These are phyloP conservation scores for Craterocephalus amniculus DNA, from an alignment of 2,797 vertebrate genomes.

Conservation along the genomic window DNA sequence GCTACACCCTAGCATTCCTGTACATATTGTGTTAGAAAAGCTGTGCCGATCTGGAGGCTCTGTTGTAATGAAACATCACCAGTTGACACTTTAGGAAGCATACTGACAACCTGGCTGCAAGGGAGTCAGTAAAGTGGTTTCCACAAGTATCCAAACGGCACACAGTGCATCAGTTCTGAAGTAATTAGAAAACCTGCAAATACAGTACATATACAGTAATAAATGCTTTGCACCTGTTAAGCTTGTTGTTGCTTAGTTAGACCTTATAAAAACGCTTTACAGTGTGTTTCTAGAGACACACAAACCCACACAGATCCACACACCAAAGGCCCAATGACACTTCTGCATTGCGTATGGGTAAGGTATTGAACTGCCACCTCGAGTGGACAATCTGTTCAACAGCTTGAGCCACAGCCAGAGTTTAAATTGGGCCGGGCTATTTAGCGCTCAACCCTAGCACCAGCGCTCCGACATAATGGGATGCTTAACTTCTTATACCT, in stretches of 20 bases:
- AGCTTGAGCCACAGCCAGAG: neutral
- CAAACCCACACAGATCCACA: neutral
- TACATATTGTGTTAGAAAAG: constrained; percentile 33
- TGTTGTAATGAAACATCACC: constrained; percentile 45
- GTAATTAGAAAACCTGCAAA: no score
- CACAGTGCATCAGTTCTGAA: neutral
- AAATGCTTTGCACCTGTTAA: neutral
- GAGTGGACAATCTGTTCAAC: neutral
- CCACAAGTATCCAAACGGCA: constrained; percentile 3
- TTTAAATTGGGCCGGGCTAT: neutral
- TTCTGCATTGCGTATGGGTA: neutral
- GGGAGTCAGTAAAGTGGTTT: constrained; percentile 47
- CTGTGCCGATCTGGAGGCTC: constrained; percentile 33
- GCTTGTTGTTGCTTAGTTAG: neutral
- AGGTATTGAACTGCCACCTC: neutral
- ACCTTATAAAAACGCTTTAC: neutral
- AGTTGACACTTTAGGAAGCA: constrained; percentile 37
- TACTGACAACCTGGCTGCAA: constrained; percentile 40
- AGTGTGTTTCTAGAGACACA: neutral
- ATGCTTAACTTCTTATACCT: neutral
- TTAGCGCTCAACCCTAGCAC: neutral
- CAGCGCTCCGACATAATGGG: neutral
- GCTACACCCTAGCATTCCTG: constrained; percentile 2
- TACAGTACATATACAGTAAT: no score
- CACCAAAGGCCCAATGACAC: neutral